These are phyloP conservation scores for Sipha flava DNA, from an alignment of 1,140 invertebrate genomes.

Conservation along the genomic window DNA sequence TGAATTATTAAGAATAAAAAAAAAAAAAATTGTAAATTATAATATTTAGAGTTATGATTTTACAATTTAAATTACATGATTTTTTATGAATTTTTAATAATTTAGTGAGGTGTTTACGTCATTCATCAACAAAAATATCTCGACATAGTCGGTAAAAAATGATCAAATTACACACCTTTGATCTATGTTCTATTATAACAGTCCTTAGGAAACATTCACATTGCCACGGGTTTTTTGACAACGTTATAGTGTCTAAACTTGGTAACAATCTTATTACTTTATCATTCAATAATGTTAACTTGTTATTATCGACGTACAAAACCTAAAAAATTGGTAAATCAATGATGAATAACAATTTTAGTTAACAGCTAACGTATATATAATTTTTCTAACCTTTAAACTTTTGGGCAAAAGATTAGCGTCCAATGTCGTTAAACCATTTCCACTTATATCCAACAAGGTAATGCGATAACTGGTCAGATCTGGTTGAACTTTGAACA, in stretches of 20 bases:
- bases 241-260: background rate
- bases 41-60: too few relatives aligned
- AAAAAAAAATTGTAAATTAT: too few relatives aligned
- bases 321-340: background rate
- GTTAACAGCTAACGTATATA: too few relatives aligned
- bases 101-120: too few relatives aligned
- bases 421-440: background rate
- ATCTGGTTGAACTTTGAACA: background rate
- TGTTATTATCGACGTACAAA: background rate
- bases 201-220: background rate
- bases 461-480: background rate
- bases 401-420: background rate
- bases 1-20: too few relatives aligned
- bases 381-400: constrained; percentile 1
- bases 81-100: too few relatives aligned
- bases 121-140: too few relatives aligned
- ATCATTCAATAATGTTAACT: background rate
- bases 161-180: too few relatives aligned
- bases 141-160: too few relatives aligned
- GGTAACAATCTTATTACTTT: background rate
- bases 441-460: background rate
- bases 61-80: too few relatives aligned
- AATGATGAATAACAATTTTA: too few relatives aligned
- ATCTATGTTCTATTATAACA: background rate
- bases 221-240: background rate